Evolutionary conservation across 1,140 invertebrate genomes (phyloP), one percentile per base, ranked within the genome.

Genomic region (Zaprionus ghesquierei): DNA sequence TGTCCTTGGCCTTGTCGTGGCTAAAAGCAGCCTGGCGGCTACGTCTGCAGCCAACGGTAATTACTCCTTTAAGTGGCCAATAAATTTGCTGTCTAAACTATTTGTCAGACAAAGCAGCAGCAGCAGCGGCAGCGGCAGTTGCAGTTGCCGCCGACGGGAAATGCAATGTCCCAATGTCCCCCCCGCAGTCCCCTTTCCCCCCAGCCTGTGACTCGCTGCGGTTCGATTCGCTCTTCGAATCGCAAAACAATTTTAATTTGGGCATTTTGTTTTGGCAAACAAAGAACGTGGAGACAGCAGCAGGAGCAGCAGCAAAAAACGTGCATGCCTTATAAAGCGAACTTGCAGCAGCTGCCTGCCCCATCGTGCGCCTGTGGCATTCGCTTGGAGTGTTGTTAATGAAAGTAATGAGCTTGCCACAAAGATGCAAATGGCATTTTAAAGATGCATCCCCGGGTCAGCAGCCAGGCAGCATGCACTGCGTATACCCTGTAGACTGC

Each of bases 31-130:
- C 76, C 53, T 29, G 29, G 56, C 56, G 41, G 49, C 65, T 63
- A 59, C 59, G 35, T 61, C 75, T 73, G 71, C 70, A 64, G 76
- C 76, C 71, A 85, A 89, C 77, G 69, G 85, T 89, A 89, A 89
- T 89, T 89, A 89, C 84, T 89, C 84, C 84, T 91, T 86, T 91
- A 91, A 91, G 85, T 91, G 89, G 89, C 89, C 89, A 91, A 91
- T 91, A 91, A 91, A 91, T 91, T 91, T 86, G 89, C 89, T 91
- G 89, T 91, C 89, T 82, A 89, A 91, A 91, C 89, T 89, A 91
- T 91, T 91, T 91, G 89, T 91, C 89, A 91, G 79, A 87, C 87
- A 80, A 81, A 82, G 74, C 75, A 75, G 86, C 79, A 78, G 64
- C 29, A 8, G 72, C 76, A 61, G 60, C 18, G n/a, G 65, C 60